These are phyloP conservation scores for Panurus biarmicus DNA, from an alignment of 2,113 vertebrate genomes.

Conservation along the genomic window DNA sequence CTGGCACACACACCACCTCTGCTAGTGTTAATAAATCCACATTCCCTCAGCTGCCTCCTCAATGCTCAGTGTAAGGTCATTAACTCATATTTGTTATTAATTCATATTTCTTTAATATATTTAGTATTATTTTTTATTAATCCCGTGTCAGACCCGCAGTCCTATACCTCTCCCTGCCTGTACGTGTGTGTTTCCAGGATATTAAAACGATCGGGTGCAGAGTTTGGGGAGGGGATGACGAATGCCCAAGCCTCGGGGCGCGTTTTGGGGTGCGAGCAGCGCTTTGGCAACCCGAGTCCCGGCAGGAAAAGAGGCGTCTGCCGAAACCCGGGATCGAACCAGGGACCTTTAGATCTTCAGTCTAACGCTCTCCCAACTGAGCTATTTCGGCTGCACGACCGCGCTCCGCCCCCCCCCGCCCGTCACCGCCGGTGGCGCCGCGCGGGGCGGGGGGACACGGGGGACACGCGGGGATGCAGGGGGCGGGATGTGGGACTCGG, in stretches of 20 bases:
- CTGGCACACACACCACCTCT: too few relatives aligned
- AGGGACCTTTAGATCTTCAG: slow-evolving; percentile 97
- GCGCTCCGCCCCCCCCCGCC: neutral
- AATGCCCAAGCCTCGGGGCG: accelerated
- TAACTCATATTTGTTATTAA: neutral
- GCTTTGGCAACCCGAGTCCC: accelerated
- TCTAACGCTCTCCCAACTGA: slow-evolving; percentile 86
- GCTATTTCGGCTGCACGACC: slow-evolving; percentile 52
- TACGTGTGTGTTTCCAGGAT: accelerated
- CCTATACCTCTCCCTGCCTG: too few relatives aligned
- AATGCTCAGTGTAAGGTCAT: neutral
- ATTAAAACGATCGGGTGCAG: neutral
- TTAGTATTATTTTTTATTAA: neutral
- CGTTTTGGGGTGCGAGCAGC: neutral
- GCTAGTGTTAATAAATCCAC: neutral
- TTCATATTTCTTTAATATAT: neutral
- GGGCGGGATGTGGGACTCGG: neutral
- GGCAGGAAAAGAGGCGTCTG: neutral
- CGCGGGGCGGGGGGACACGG: neutral
- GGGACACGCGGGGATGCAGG: neutral
- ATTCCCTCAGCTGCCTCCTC: neutral
- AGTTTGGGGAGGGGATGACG: too few relatives aligned
- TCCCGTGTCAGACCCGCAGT: accelerated
- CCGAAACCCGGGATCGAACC: slow-evolving; percentile 96
- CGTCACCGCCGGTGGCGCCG: neutral